Evolutionary conservation across 2,888 invertebrate species (phyloP).

Genomic region (Drosophila stalkeri): DNA sequence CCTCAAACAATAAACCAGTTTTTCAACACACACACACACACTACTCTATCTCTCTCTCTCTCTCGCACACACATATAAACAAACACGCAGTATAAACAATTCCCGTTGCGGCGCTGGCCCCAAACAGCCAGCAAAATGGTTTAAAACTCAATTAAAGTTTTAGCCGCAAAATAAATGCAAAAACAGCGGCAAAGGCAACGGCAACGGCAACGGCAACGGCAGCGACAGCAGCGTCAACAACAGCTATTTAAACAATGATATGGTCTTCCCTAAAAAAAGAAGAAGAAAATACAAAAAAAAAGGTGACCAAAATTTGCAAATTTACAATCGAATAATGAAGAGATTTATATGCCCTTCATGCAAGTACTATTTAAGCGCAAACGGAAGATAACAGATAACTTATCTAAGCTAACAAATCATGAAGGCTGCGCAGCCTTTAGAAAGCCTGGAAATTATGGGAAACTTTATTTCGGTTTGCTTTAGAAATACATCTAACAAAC

Average conservation of each 20-base stretch:
- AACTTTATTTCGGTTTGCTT: not conserved
- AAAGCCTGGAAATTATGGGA: not conserved
- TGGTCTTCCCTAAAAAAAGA: constrained; percentile 19
- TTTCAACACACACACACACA: constrained; percentile 31
- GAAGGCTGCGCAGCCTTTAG: not conserved
- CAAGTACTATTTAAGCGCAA: not conserved
- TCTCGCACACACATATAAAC: constrained; percentile 9
- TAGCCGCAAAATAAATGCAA: constrained; percentile 81
- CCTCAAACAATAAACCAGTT: constrained; percentile 42
- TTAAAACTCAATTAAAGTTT: constrained; percentile 81
- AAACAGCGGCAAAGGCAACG: constrained; percentile 46
- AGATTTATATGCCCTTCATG: not conserved
- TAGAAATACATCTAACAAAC: too few species aligned
- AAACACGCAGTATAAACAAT: constrained; percentile 49
- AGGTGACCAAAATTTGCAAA: constrained; percentile 11
- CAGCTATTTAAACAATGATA: constrained; percentile 55
- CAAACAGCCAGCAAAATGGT: constrained; percentile 70
- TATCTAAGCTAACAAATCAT: not conserved
- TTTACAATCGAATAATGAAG: constrained; percentile 5
- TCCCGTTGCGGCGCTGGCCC: constrained; percentile 33
- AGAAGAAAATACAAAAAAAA: constrained; percentile 5
- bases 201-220: constrained; percentile 26
- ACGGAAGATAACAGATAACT: not conserved
- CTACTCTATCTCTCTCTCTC: too few species aligned
- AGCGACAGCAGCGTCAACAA: constrained; percentile 50